These are phyloP conservation scores for Diabrotica virgifera DNA, from an alignment of 1,140 invertebrate genomes.

Conservation along the genomic window DNA sequence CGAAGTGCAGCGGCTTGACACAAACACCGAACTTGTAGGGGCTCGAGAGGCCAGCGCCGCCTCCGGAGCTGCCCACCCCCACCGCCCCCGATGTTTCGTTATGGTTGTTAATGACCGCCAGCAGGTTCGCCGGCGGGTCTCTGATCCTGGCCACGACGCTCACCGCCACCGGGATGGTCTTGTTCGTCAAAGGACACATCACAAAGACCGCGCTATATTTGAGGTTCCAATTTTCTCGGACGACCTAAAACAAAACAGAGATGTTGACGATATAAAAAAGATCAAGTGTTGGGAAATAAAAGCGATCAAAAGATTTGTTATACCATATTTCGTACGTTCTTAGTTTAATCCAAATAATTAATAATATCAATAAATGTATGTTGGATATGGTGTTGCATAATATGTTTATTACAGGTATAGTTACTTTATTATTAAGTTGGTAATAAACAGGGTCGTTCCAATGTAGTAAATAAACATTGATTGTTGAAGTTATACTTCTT, in stretches of 20 bases:
- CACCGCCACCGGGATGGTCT: constrained; percentile 62
- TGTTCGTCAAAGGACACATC: constrained; percentile 68
- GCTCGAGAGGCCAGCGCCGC: neutral
- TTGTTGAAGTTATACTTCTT: too few species aligned
- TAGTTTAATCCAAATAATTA: too few species aligned
- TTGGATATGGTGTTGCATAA: too few species aligned
- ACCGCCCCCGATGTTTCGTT: constrained; percentile 40
- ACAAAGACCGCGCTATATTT: constrained; percentile 91
- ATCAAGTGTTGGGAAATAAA: too few species aligned
- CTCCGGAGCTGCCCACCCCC: neutral
- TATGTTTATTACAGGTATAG: too few species aligned
- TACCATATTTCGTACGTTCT: too few species aligned
- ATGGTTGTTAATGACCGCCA: constrained; percentile 55
- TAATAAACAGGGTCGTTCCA: too few species aligned
- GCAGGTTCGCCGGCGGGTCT: constrained; percentile 61
- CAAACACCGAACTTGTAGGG: constrained; percentile 76
- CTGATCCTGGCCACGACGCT: constrained; percentile 63
- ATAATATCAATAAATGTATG: too few species aligned
- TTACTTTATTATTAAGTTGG: too few species aligned
- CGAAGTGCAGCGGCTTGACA: constrained; percentile 89
- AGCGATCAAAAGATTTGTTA: too few species aligned
- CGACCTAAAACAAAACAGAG: constrained; percentile 54
- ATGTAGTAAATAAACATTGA: too few species aligned
- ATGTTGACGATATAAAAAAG: too few species aligned
- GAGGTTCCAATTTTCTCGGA: constrained; percentile 91